These are phyloP conservation scores for Streblospio benedicti DNA, from an alignment of 1,140 invertebrate genomes.

Conservation along the genomic window DNA sequence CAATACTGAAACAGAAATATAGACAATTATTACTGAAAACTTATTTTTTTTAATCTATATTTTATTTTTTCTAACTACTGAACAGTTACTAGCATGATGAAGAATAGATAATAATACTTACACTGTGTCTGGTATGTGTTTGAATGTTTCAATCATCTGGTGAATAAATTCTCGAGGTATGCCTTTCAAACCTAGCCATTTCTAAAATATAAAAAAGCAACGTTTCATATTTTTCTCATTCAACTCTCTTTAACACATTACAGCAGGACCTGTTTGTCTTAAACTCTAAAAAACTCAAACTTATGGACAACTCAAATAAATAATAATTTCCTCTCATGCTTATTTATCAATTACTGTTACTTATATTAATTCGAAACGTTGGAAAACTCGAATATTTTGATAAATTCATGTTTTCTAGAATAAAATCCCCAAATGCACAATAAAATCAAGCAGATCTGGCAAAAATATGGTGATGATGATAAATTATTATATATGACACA, in stretches of 20 bases:
- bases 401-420: too few species aligned
- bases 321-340: not conserved
- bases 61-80: too few species aligned
- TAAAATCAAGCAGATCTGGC: too few species aligned
- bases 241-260: not conserved
- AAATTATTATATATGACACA: too few species aligned
- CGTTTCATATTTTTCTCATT: not conserved
- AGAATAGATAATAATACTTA: too few species aligned
- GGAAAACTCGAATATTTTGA: too few species aligned
- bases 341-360: not conserved
- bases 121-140: conserved; percentile 18
- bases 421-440: too few species aligned
- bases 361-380: not conserved
- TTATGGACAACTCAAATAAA: not conserved
- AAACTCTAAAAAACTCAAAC: not conserved
- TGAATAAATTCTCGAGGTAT: conserved; percentile 19
- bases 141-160: conserved; percentile 12
- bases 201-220: conserved; percentile 15
- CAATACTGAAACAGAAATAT: not conserved
- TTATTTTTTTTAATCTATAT: too few species aligned
- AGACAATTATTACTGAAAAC: not conserved
- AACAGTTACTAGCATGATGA: too few species aligned
- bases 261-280: not conserved
- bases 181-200: conserved; percentile 21
- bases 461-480: too few species aligned